Base-by-base conservation (phyloP, 2,888 invertebrate genomes). In the Pinctada fucata region DNA sequence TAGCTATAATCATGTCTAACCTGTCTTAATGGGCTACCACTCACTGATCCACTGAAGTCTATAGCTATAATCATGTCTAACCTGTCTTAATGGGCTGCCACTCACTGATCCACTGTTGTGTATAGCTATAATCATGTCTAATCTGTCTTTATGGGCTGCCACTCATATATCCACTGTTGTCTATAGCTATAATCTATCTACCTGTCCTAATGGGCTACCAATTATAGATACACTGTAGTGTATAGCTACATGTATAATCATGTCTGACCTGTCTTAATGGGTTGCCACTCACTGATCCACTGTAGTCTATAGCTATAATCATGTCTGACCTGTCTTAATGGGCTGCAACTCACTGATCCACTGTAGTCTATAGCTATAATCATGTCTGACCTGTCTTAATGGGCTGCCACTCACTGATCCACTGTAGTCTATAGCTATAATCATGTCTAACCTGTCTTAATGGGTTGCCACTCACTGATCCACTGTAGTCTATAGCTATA, bases 61-160 rank as follows among this genome's bases (percentile, higher is more conserved):
- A 83, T 84, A 0, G 84, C 84, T 3, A 86, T 73, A 6, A 87
- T 79, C 50, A 86, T 69, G 66, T 85, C 85, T 2, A 82, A 83
- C n/a, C 6, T 50, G 87, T 47, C 65, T 78, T 79, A 83, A 81
- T 6, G 87, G 81, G 66, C 77, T 84, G 0, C 87, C 87, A 6
- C 81, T 72, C 87, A 87, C 86, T 6, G 87, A 87, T 0, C 85
- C 85, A 80, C 87, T 87, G 50, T 78, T 79, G 72, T 87, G 86
- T 1, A 83, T 84, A 0, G 84, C 84, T 3, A 86, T 73, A 6
- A 87, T 79, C 50, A 86, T 69, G 66, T 85, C 85, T 2, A 82
- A 83, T 10, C 6, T 50, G n/a, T n/a, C n/a, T n/a, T n/a, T n/a
- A n/a, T n/a, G n/a, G n/a, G n/a, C n/a, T n/a, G n/a, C n/a, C n/a